Evolutionary conservation across 2,888 invertebrate species (phyloP).

Genomic region (Pseudanteris insignis): DNA sequence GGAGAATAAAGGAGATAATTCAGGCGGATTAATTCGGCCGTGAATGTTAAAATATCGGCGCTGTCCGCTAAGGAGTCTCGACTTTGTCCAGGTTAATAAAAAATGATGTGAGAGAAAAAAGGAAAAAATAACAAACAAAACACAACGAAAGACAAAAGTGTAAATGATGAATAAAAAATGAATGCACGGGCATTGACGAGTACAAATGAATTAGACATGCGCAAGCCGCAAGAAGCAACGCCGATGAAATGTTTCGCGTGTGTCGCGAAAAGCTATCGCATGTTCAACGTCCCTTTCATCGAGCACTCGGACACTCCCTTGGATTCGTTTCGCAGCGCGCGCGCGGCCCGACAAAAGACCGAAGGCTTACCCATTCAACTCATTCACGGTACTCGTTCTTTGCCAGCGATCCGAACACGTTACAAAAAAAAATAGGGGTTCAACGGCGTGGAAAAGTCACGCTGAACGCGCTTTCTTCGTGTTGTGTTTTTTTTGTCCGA

Average conservation of each 20-base stretch:
- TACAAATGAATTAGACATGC: constrained; percentile 54
- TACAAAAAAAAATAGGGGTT: constrained; percentile 5
- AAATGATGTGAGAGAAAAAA: too few relatives aligned
- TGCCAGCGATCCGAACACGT: constrained; percentile 15
- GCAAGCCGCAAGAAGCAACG: constrained; percentile 25
- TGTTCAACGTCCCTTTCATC: constrained; percentile 39
- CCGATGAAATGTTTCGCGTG: constrained; percentile 60
- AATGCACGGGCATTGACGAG: constrained; percentile 53
- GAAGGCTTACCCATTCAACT: constrained; percentile 43
- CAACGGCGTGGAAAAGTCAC: constrained; percentile 6
- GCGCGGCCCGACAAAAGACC: constrained; percentile 15
- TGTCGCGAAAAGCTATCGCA: constrained; percentile 41
- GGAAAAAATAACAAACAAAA: too few relatives aligned
- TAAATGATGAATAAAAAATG: neutral
- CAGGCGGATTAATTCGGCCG: constrained; percentile 17
- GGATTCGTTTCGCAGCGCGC: constrained; percentile 20
- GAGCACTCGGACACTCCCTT: constrained; percentile 29
- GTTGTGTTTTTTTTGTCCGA: neutral
- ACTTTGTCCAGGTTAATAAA: constrained; percentile 2
- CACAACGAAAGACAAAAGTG: too few relatives aligned
- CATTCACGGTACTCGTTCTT: constrained; percentile 20
- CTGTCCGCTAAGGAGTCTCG: constrained; percentile 19
- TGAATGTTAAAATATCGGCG: constrained; percentile 17
- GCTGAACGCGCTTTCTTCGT: neutral
- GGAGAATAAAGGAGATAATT: constrained; percentile 13